Evolutionary conservation across 2,113 vertebrate species (phyloP).

Genomic region (Pan paniscus): DNA sequence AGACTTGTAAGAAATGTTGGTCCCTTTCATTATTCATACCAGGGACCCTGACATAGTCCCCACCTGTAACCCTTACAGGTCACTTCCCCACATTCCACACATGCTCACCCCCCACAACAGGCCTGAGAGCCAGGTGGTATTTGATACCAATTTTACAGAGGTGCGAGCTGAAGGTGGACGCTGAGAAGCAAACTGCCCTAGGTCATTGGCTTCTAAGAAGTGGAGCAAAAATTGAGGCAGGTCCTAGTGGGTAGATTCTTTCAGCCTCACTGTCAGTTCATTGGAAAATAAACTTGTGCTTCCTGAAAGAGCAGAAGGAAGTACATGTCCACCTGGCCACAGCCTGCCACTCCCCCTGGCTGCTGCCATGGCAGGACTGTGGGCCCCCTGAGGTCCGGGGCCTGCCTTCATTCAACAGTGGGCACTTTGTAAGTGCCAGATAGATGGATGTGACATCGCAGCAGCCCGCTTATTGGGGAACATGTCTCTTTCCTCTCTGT

Average conservation of each 20-base stretch:
- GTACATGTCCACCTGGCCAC: rapidly evolving
- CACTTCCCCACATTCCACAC: neutral
- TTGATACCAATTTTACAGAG: neutral
- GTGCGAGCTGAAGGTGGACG: neutral
- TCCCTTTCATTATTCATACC: neutral
- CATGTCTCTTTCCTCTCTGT: neutral
- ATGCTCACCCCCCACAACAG: neutral
- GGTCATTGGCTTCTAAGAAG: neutral
- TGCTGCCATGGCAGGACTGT: neutral
- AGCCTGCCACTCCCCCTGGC: neutral
- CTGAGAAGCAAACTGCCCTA: neutral
- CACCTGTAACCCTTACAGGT: neutral
- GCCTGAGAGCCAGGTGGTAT: neutral
- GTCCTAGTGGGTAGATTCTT: neutral
- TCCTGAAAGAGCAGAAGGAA: neutral
- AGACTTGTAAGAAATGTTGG: neutral
- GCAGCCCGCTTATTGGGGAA: neutral
- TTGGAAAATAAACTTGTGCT: neutral
- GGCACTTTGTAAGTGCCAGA: neutral
- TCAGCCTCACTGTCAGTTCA: neutral
- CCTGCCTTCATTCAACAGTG: neutral
- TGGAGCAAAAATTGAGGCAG: neutral
- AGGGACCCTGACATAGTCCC: neutral
- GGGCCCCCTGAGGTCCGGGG: neutral
- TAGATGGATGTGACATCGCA: neutral